Conservation (phyloP, 2,888 invertebrate species). For the Torymus aiolomorphi region DNA sequence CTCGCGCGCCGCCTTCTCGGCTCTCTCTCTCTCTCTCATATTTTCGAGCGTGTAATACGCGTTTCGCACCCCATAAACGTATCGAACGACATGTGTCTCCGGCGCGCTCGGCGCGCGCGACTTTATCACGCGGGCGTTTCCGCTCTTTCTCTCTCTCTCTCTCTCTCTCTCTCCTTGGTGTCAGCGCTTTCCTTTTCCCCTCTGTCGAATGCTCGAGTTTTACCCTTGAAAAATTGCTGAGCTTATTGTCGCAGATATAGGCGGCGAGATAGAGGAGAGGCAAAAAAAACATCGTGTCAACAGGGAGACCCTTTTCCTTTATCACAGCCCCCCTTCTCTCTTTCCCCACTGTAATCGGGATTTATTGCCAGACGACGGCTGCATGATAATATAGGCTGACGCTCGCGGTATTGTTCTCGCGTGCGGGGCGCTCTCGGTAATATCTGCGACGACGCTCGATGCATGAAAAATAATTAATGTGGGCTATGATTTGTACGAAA, state of each 20-base stretch:
- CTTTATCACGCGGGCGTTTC: slow-evolving; percentile 9
- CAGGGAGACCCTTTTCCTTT: not conserved
- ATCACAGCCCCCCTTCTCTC: too few species aligned
- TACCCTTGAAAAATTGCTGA: slow-evolving; percentile 43
- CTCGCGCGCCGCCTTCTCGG: not conserved
- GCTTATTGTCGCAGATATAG: not conserved
- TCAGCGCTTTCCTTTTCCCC: slow-evolving; percentile 15
- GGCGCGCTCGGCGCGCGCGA: too few species aligned
- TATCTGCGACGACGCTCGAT: too few species aligned
- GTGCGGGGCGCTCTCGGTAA: too few species aligned
- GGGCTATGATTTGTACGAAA: not conserved
- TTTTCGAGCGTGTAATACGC: not conserved
- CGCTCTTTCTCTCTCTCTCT: not conserved
- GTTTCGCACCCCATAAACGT: slow-evolving; percentile 38
- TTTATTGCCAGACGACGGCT: slow-evolving; percentile 10
- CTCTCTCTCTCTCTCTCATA: slow-evolving; percentile 6
- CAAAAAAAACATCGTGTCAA: slow-evolving; percentile 11
- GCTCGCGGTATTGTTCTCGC: not conserved
- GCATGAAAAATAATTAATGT: too few species aligned
- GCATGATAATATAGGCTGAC: slow-evolving; percentile 10
- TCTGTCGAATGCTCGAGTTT: not conserved
- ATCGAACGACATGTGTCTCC: slow-evolving; percentile 10
- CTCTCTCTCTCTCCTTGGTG: too few species aligned
- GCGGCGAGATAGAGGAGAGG: not conserved
- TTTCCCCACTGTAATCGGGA: not conserved